Base-by-base conservation (phyloP, 2,888 invertebrate species). In the Euplagia quadripunctaria region DNA sequence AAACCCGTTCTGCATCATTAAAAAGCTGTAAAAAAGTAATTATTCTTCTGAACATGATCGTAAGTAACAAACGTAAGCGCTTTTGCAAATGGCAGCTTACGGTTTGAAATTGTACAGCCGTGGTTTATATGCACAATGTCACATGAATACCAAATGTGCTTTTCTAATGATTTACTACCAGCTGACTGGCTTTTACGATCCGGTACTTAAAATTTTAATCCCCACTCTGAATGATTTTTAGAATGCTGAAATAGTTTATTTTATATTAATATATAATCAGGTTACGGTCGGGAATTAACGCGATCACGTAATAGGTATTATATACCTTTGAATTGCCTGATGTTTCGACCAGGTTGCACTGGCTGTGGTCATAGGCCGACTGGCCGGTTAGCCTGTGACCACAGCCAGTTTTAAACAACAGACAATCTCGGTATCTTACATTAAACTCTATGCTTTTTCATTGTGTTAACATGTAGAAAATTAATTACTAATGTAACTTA, bases 1-100 rank as follows among this genome's bases (percentile, higher is more conserved):
- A 71, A 80, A 64, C 70, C 68, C 64, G 51, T 64, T 5, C 43
- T 55, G 20, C 41, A 4, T 72, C 72, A 68, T 71, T 71, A 75
- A 76, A 82, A 68, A 74, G 73, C 68, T 51, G 63, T 73, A 80
- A 79, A 82, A 78, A 82, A 79, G 73, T 64, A 68, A 66, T 77
- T 77, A 65, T 79, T 74, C 74, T 76, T 71, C 77, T 76, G 68
- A 74, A 74, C 70, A 72, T 58, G 51, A 64, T 74, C 74, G 73
- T 80, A 76, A 70, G 75, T 76, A 77, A 79, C 75, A 77, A 71
- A 78, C 64, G 78, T 74, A 70, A 79, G 76, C 75, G 70, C 68
- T 82, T 79, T 77, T 70, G 72, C n/a, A 64, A 63, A 70, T 77
- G 75, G 70, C 74, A 72, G 73, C 77, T 73, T 78, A 82, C 64